A percentile compares a stretch with the other conserved stretches of the same genome.
Evolutionary conservation across 1,140 invertebrate genomes (phyloP).

Genomic region (Drosophila truncata): DNA sequence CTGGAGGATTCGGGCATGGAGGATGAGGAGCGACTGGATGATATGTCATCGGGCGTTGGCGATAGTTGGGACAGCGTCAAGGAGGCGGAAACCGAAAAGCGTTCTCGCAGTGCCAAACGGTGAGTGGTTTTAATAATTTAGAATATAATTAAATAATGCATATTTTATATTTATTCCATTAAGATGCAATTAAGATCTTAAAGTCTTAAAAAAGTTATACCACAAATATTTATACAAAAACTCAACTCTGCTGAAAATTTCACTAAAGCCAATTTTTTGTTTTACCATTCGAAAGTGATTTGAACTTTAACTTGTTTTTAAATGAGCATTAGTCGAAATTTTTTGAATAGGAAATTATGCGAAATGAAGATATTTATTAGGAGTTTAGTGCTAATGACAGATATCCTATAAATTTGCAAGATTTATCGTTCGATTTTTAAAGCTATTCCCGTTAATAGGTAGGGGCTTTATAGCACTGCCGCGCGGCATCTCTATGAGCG

Average conservation of each 20-base stretch:
- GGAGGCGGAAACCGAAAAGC: constrained; percentile 81
- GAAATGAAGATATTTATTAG: constrained; percentile 1
- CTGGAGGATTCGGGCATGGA: constrained; percentile 84
- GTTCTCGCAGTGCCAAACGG: constrained; percentile 77
- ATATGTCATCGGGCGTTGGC: constrained; percentile 84
- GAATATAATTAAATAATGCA: too few species aligned
- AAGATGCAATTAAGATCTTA: neutral
- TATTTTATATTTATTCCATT: too few species aligned
- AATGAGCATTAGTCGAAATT: neutral
- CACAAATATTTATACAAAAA: neutral
- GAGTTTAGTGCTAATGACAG: constrained; percentile 1
- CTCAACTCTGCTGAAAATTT: neutral
- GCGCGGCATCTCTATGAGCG: neutral
- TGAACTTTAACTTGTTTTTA: neutral
- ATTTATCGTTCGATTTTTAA: neutral
- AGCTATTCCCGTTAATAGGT: constrained; percentile 3
- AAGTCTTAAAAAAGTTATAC: neutral
- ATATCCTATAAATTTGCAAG: constrained; percentile 7
- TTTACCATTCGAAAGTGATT: neutral
- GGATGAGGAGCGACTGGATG: constrained; percentile 84
- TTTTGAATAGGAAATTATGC: neutral
- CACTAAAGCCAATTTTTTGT: neutral
- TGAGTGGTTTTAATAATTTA: constrained; percentile 50
- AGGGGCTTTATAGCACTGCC: neutral
- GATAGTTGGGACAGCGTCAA: constrained; percentile 85